These are phyloP conservation scores for Streptopelia turtur DNA, from an alignment of 2,797 vertebrate genomes.

Conservation along the genomic window DNA sequence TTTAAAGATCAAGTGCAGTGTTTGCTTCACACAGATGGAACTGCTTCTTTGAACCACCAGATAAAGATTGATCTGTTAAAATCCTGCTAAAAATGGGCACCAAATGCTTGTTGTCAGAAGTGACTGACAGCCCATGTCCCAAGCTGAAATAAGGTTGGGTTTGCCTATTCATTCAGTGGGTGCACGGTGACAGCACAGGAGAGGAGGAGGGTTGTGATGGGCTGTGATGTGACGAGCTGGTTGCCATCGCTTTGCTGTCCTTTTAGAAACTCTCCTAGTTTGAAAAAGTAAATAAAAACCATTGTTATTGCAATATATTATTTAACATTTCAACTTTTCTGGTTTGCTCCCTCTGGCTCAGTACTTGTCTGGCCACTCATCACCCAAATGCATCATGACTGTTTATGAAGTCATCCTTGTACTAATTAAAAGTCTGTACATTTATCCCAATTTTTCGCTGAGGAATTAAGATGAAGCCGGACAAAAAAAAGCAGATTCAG, in stretches of 20 bases:
- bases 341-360: neutral
- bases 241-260: neutral
- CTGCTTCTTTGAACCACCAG: conserved; percentile 46
- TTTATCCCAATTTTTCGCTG: neutral
- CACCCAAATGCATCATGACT: neutral
- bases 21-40: conserved; percentile 43
- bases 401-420: neutral
- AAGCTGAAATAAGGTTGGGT: conserved; percentile 25
- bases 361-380: neutral
- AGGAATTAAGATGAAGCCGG: neutral
- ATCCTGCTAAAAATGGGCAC: conserved; percentile 56
- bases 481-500: neutral
- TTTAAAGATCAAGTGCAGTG: conserved; percentile 4
- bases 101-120: conserved; percentile 64
- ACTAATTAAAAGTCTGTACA: neutral
- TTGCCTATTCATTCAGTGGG: conserved; percentile 39
- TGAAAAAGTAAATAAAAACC: neutral
- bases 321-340: neutral
- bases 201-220: neutral
- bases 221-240: neutral
- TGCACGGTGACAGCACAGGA: neutral
- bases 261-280: neutral
- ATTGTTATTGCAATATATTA: neutral
- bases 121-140: conserved; percentile 50
- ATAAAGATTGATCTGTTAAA: conserved; percentile 60